Evolutionary conservation across 2,113 vertebrate species (phyloP).

Genomic region (Grammomys dolichurus): DNA sequence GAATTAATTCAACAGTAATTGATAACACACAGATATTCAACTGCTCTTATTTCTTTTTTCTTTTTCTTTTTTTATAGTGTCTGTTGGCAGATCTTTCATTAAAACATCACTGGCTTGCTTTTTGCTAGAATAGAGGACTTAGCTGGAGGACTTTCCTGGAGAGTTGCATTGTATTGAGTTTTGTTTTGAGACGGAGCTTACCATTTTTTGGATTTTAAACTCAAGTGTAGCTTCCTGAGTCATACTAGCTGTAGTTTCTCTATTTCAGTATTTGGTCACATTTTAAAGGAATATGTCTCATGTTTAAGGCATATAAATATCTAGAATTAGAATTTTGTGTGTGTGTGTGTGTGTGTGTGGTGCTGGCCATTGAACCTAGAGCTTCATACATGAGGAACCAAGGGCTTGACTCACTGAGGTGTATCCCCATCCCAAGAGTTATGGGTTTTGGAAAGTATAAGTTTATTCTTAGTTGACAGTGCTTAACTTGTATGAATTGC

Average conservation of each 20-base stretch:
- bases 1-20: not conserved
- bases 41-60: not conserved
- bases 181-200: not conserved
- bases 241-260: not conserved
- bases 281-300: conserved; percentile 41
- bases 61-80: not conserved
- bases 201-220: not conserved
- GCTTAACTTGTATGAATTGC: conserved; percentile 58
- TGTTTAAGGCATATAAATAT: conserved; percentile 11
- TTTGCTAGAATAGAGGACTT: not conserved
- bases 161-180: conserved; percentile 14
- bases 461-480: conserved; percentile 58
- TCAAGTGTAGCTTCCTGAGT: not conserved
- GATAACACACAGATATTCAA: not conserved
- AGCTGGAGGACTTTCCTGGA: not conserved
- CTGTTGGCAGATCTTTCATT: not conserved
- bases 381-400: not conserved
- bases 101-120: conserved; percentile 25
- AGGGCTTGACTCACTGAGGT: not conserved
- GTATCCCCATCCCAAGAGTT: not conserved
- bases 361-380: not conserved
- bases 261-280: conserved; percentile 36
- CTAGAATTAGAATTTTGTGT: not conserved
- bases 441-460: not conserved
- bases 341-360: not conserved